A percentile compares a stretch with the other conserved stretches of the same genome.
Conservation (phyloP, 2,797 vertebrate genomes). For the Fistularia commersonii region DNA sequence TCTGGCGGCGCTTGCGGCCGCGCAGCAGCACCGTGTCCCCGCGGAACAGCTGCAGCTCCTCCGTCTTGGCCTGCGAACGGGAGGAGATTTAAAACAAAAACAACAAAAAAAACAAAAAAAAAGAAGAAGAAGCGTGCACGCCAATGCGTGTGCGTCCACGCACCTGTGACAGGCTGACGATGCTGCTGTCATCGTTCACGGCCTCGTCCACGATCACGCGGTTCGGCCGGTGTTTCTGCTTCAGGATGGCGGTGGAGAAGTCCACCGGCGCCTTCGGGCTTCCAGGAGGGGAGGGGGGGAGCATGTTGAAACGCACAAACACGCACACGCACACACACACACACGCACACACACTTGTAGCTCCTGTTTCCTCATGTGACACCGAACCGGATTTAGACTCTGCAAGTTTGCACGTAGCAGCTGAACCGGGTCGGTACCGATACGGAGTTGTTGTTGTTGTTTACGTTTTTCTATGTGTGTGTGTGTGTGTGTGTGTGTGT, state of each 20-base stretch:
- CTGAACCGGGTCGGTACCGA: conserved; percentile 7
- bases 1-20: conserved; percentile 97
- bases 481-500: neutral
- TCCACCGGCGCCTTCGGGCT: no score
- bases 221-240: conserved; percentile 98
- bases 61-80: conserved; percentile 99
- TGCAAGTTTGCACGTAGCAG: conserved; percentile 31
- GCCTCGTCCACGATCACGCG: conserved; percentile 97
- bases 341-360: conserved; percentile 41
- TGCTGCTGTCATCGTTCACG: conserved; percentile 99
- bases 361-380: conserved; percentile 69
- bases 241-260: conserved; percentile 96
- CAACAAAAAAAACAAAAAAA: neutral
- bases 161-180: conserved; percentile 97
- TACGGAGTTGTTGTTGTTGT: no score
- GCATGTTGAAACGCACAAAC: neutral
- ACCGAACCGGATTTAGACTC: conserved; percentile 57
- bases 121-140: conserved; percentile 14
- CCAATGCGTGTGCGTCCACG: no score
- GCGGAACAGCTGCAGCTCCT: conserved; percentile 96
- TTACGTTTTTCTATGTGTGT: no score
- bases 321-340: conserved; percentile 15
- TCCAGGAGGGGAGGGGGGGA: no score
- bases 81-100: conserved; percentile 57
- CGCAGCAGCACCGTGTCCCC: conserved; percentile 97